Percentiles rank a stretch among this genome's conserved stretches.
Evolutionary conservation across 1,140 invertebrate species (phyloP).

Genomic region (Bombus confusus): DNA sequence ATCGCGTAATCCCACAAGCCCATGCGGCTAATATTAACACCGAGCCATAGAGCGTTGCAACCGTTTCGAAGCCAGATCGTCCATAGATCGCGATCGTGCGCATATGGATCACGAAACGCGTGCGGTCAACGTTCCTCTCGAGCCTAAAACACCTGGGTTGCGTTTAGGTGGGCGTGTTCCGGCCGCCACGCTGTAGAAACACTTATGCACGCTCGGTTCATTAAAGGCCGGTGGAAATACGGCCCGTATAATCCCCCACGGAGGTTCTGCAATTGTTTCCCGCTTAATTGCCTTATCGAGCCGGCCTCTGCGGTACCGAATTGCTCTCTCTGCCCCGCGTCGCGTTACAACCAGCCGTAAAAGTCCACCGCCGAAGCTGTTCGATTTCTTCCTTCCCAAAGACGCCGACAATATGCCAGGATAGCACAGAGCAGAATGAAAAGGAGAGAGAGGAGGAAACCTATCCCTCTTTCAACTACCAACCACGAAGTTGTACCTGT

Average conservation of each 20-base stretch:
- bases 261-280: slow-evolving; percentile 70
- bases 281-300: slow-evolving; percentile 71
- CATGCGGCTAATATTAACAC: background rate
- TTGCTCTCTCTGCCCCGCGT: slow-evolving; percentile 27
- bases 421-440: too few species aligned
- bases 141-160: slow-evolving; percentile 51
- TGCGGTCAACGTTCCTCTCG: slow-evolving; percentile 30
- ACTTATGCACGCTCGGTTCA: slow-evolving; percentile 66
- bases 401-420: background rate
- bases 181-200: slow-evolving; percentile 48
- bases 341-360: slow-evolving; percentile 54
- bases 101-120: slow-evolving; percentile 19
- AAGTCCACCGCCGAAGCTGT: slow-evolving; percentile 6
- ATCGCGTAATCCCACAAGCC: slow-evolving; percentile 10
- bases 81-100: slow-evolving; percentile 35
- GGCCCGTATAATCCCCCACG: slow-evolving; percentile 62
- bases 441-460: background rate
- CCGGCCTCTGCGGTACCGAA: slow-evolving; percentile 39
- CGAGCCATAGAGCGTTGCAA: background rate
- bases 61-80: background rate
- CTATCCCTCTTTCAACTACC: background rate
- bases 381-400: slow-evolving; percentile 36
- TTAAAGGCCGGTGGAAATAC: slow-evolving; percentile 64
- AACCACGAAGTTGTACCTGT: background rate
- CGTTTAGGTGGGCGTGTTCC: slow-evolving; percentile 45